phyloP scores from a whole-genome alignment of 2,888 invertebrate genomes.

The Nomada fabriciana region DNA sequence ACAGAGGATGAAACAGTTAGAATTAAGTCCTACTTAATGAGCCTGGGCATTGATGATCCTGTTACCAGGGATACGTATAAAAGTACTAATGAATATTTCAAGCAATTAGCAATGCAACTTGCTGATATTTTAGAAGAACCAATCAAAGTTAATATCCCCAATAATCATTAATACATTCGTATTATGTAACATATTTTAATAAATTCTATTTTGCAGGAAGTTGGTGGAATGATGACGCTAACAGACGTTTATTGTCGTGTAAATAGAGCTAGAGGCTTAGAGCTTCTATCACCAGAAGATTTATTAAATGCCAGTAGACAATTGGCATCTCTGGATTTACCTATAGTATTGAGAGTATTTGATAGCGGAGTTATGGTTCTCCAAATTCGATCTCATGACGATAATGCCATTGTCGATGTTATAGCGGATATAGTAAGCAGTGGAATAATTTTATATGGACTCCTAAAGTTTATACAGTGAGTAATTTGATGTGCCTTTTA shows the following conservation, averaged over 20 bases:
- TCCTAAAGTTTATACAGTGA: not conserved
- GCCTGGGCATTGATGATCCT: conserved; percentile 98
- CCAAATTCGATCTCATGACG: conserved; percentile 91
- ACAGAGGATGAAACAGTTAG: conserved; percentile 98
- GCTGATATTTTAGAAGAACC: conserved; percentile 92
- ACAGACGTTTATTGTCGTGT: conserved; percentile 98
- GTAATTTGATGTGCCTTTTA: conserved; percentile 21
- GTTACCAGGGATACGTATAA: conserved; percentile 96
- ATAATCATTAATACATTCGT: conserved; percentile 9
- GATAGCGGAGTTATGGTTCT: conserved; percentile 98
- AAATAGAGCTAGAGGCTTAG: conserved; percentile 97
- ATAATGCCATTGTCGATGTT: conserved; percentile 89
- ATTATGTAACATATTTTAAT: conserved; percentile 1
- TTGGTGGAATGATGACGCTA: conserved; percentile 98
- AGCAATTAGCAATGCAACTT: conserved; percentile 94
- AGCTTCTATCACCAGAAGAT: conserved; percentile 98
- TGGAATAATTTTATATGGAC: not conserved
- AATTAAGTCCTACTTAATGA: conserved; percentile 98
- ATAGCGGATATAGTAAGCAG: conserved; percentile 88
- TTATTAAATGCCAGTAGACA: conserved; percentile 95
- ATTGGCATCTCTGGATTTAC: conserved; percentile 88
- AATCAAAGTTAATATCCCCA: conserved; percentile 88
- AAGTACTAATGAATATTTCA: conserved; percentile 93
- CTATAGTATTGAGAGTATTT: conserved; percentile 92
- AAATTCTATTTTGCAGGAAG: conserved; percentile 86